These are phyloP conservation scores for Prolemur simus DNA, from an alignment of 2,113 vertebrate species.

Conservation along the genomic window DNA sequence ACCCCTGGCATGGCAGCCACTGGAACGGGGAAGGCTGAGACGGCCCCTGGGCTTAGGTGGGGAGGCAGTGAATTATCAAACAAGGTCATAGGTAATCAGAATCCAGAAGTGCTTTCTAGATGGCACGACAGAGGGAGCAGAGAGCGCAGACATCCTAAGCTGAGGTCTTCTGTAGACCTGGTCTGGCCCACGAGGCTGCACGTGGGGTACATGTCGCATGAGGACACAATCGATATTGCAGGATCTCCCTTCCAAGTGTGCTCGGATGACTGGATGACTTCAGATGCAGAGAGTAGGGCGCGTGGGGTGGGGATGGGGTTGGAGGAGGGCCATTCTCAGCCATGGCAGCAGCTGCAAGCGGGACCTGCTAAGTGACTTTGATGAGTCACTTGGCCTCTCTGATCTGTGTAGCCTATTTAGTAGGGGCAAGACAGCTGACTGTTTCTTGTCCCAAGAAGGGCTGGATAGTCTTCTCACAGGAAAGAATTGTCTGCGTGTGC, in stretches of 20 bases:
- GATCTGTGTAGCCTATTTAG: not conserved
- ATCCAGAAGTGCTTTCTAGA: not conserved
- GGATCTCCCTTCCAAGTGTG: not conserved
- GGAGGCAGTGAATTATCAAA: not conserved
- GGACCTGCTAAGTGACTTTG: not conserved
- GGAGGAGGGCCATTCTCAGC: not conserved
- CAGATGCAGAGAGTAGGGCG: accelerated
- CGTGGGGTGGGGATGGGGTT: not conserved
- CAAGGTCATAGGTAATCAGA: not conserved
- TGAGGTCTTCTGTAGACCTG: not conserved
- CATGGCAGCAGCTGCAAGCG: accelerated
- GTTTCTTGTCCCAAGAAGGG: not conserved
- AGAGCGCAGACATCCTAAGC: not conserved
- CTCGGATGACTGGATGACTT: not conserved
- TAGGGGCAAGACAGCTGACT: no score
- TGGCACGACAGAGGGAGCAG: not conserved
- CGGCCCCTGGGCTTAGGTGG: not conserved
- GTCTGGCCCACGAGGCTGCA: not conserved
- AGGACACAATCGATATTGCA: not conserved
- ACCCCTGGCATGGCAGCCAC: not conserved
- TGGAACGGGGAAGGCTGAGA: not conserved
- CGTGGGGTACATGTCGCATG: not conserved
- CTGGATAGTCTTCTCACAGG: not conserved
- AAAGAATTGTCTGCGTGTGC: accelerated
- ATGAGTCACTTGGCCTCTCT: not conserved